phyloP scores from a whole-genome alignment of 2,113 vertebrate species.

The Anoplopoma fimbria region DNA sequence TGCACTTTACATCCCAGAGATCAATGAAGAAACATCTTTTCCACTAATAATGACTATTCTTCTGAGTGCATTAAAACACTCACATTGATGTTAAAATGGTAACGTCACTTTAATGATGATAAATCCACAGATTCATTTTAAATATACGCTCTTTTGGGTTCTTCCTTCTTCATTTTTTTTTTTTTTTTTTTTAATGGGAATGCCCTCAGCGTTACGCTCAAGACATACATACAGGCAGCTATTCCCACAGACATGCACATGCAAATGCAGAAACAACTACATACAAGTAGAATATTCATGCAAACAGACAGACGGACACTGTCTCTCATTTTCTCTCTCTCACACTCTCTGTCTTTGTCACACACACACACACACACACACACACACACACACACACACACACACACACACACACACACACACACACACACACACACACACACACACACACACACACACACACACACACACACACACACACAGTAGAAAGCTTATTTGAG shows the following conservation, averaged over 20 bases:
- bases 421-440: slow-evolving; percentile 25
- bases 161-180: background rate
- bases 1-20: background rate
- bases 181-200: slow-evolving; percentile 3
- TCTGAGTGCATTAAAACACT: background rate
- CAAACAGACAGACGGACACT: slow-evolving; percentile 31
- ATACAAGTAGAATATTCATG: slow-evolving; percentile 8
- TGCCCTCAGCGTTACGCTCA: background rate
- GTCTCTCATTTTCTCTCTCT: background rate
- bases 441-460: no score
- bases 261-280: slow-evolving; percentile 1
- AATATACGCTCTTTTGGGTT: slow-evolving; percentile 5
- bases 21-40: background rate
- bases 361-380: background rate
- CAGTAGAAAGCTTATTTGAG: slow-evolving; percentile 74
- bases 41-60: background rate
- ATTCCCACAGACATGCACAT: slow-evolving; percentile 3
- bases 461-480: slow-evolving; percentile 26
- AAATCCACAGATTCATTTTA: background rate
- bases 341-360: background rate
- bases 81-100: background rate
- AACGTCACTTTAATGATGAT: background rate
- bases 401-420: slow-evolving; percentile 38
- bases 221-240: slow-evolving; percentile 5
- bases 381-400: slow-evolving; percentile 29